These are phyloP conservation scores for Palythoa caribaeorum DNA, from an alignment of 92 coral and sea anemone genomes.

Conservation along the genomic window DNA sequence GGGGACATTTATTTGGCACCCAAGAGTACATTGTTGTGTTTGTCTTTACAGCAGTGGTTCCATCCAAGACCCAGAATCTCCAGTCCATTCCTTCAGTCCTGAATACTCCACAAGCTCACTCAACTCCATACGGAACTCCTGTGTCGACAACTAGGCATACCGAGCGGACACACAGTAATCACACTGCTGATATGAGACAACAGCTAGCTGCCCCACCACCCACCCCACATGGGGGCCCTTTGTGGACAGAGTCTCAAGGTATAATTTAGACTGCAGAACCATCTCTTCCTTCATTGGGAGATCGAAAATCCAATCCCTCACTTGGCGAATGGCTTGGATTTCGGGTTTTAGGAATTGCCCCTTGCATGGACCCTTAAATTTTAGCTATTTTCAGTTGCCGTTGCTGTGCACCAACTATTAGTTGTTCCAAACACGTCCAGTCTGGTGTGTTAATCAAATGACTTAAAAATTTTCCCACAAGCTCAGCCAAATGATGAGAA, in stretches of 20 bases:
- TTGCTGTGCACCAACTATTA: too few species aligned
- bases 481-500: too few species aligned
- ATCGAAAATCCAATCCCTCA: not conserved
- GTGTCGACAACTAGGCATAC: slow-evolving; percentile 47
- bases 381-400: too few species aligned
- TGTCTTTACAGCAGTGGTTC: not conserved
- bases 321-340: not conserved
- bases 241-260: slow-evolving; percentile 75
- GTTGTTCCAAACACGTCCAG: too few species aligned
- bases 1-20: not conserved
- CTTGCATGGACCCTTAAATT: too few species aligned
- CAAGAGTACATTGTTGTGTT: not conserved
- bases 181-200: slow-evolving; percentile 84
- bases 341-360: too few species aligned
- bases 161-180: slow-evolving; percentile 85
- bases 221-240: slow-evolving; percentile 66
- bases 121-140: slow-evolving; percentile 45
- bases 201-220: slow-evolving; percentile 77
- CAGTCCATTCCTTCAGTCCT: slow-evolving; percentile 24
- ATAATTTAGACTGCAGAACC: not conserved
- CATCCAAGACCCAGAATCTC: not conserved
- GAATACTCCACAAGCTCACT: slow-evolving; percentile 46
- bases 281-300: not conserved
- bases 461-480: too few species aligned
- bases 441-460: too few species aligned